phyloP scores from a whole-genome alignment of 1,140 invertebrate genomes.

The Trichomalopsis sarcophagae region DNA sequence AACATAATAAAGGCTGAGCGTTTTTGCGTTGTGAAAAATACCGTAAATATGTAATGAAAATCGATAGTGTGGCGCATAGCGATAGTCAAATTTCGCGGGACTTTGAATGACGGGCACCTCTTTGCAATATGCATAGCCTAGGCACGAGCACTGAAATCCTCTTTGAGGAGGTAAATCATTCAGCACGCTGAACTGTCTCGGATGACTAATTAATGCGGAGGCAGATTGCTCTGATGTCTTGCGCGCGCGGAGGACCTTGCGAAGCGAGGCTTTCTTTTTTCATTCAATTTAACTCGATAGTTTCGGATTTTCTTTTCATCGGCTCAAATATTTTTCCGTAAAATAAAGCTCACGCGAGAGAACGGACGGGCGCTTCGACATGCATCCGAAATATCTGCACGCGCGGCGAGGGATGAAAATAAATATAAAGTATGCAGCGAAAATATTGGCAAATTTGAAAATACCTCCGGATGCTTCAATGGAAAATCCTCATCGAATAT shows the following conservation, averaged over 20 bases:
- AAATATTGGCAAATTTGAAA: not conserved
- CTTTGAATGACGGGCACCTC: conserved; percentile 71
- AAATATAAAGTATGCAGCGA: not conserved
- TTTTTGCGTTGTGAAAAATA: not conserved
- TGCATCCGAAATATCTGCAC: not conserved
- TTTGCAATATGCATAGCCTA: conserved; percentile 71
- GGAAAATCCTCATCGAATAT: conserved; percentile 26
- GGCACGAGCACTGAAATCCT: conserved; percentile 71
- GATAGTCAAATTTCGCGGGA: conserved; percentile 52
- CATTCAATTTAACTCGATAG: too few relatives aligned
- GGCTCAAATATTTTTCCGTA: too few relatives aligned
- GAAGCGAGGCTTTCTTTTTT: not conserved
- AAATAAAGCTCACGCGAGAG: too few relatives aligned
- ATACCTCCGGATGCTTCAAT: not conserved
- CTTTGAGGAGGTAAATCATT: conserved; percentile 71
- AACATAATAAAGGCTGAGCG: not conserved
- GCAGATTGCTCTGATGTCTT: conserved; percentile 54
- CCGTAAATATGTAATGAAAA: not conserved
- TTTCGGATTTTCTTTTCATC: not conserved
- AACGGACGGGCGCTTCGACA: too few relatives aligned
- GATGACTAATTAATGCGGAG: conserved; percentile 61
- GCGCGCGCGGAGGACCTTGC: too few relatives aligned
- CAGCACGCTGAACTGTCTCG: conserved; percentile 56
- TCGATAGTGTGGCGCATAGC: conserved; percentile 21
- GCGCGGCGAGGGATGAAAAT: not conserved